Percentiles rank a stretch among this genome's conserved stretches.
Evolutionary conservation across 2,888 invertebrate genomes (phyloP).

Genomic region (Cerceris rybyensis): DNA sequence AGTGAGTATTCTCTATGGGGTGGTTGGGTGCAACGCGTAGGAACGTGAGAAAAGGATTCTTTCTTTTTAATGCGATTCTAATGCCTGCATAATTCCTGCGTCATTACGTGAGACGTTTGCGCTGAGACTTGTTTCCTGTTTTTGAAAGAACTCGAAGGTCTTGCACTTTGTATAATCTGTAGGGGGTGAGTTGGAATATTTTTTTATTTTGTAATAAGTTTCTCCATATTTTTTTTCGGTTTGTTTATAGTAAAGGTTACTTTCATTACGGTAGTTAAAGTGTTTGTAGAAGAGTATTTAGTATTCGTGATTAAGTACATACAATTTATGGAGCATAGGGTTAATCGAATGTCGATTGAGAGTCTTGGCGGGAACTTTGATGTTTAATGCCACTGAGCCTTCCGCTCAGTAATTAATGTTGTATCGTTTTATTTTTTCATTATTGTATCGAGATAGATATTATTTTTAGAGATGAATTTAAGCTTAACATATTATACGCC

Average conservation of each 20-base stretch:
- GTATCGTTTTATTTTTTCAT: too few species aligned
- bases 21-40: constrained; percentile 30
- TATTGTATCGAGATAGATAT: too few species aligned
- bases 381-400: too few species aligned
- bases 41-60: constrained; percentile 51
- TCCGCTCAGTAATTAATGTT: too few species aligned
- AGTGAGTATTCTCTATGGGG: constrained; percentile 46
- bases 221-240: not conserved
- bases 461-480: too few species aligned
- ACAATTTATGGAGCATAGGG: too few species aligned
- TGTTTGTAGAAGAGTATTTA: not conserved
- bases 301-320: too few species aligned
- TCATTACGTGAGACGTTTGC: constrained; percentile 8
- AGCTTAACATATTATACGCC: too few species aligned
- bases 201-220: not conserved
- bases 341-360: too few species aligned
- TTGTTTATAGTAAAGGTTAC: not conserved
- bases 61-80: constrained; percentile 33
- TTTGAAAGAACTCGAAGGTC: not conserved
- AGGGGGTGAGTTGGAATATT: not conserved
- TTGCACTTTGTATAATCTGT: too few species aligned
- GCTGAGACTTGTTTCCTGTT: not conserved
- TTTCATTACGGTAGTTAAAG: not conserved
- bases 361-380: too few species aligned
- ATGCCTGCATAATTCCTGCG: constrained; percentile 40